A percentile compares a stretch with the other conserved stretches of the same genome.
Evolutionary conservation across 2,888 invertebrate species (phyloP).

Genomic region (Watsonalla binaria): DNA sequence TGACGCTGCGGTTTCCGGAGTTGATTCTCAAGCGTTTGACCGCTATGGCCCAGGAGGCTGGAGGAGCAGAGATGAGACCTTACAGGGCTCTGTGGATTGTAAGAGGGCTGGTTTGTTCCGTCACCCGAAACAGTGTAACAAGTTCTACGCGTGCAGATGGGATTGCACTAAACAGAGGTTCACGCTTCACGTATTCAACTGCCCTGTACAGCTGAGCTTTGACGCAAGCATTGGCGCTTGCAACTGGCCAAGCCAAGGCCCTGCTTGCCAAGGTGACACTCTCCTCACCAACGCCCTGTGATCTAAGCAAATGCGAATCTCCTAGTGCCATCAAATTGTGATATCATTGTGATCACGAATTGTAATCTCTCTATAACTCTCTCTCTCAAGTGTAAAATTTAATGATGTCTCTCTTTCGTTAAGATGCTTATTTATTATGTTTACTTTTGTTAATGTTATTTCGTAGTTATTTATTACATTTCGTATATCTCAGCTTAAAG

Average conservation of each 20-base stretch:
- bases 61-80: slow-evolving; percentile 77
- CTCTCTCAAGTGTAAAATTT: slow-evolving; percentile 36
- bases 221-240: slow-evolving; percentile 87
- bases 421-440: slow-evolving; percentile 64
- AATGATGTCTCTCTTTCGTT: slow-evolving; percentile 52
- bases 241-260: slow-evolving; percentile 90
- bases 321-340: slow-evolving; percentile 73
- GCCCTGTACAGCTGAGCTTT: slow-evolving; percentile 87
- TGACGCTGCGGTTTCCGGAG: slow-evolving; percentile 28
- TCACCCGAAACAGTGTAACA: slow-evolving; percentile 88
- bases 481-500: slow-evolving; percentile 51
- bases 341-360: slow-evolving; percentile 59
- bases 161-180: slow-evolving; percentile 86
- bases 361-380: slow-evolving; percentile 27
- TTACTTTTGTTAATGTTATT: slow-evolving; percentile 69
- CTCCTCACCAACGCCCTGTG: slow-evolving; percentile 77
- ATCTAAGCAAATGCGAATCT: slow-evolving; percentile 37
- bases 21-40: slow-evolving; percentile 74
- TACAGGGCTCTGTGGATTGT: slow-evolving; percentile 80
- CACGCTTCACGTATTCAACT: slow-evolving; percentile 87
- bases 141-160: slow-evolving; percentile 90
- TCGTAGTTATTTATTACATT: slow-evolving; percentile 72
- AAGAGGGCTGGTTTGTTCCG: slow-evolving; percentile 80
- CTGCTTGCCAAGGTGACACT: slow-evolving; percentile 85
- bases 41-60: slow-evolving; percentile 81